Evolutionary conservation across 2,797 vertebrate species (phyloP), one percentile per base, ranked within the genome.

Genomic region (Triplophysa yarkandensis): DNA sequence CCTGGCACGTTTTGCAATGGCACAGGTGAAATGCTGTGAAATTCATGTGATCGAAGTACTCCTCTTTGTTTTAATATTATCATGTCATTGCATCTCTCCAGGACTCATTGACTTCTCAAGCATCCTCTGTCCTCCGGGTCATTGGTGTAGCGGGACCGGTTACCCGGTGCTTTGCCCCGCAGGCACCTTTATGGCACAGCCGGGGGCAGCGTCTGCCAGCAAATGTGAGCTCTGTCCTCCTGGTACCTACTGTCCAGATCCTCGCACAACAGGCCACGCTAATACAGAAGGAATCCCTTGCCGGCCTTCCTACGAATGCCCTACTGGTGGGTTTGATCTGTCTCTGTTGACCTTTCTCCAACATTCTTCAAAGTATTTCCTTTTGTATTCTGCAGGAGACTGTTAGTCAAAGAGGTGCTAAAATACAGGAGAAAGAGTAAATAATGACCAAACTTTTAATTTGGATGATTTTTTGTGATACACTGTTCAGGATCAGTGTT

Each of bases 61-160:
- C 46, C 9, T 19, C 0, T 19, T 48, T 44, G 41, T 16, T 44
- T 21, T 48, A 1, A 21, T 48, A 34, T 34, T 70, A 28, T 16
- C 13, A 7, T 48, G n/a, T n/a, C n/a, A n/a, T 14, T 58, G 7
- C 44, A 3, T 64, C 14, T 52, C 55, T 30, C 21, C 77, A 93
- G 92, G 92, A 2, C 87, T 92, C 41, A 84, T 85, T 25, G 86
- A 86, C 72, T 91, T 90, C 79, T 87, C 92, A 83, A 89, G 86
- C 30, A 87, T 86, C 28, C 91, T 83, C 0, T 97, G 96, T 21
- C 95, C 95, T 0, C 91, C 94, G 34, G 96, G 95, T 0, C 84
- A 94, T 79, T 98, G 96, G 96, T 98, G 96, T 83, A 94, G 91
- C 81, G 95, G 95, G 19, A 83, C 77, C 66, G 91, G 92, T 21